These are phyloP conservation scores for Pogonomyrmex barbatus DNA, from an alignment of 1,140 invertebrate species.

Conservation along the genomic window DNA sequence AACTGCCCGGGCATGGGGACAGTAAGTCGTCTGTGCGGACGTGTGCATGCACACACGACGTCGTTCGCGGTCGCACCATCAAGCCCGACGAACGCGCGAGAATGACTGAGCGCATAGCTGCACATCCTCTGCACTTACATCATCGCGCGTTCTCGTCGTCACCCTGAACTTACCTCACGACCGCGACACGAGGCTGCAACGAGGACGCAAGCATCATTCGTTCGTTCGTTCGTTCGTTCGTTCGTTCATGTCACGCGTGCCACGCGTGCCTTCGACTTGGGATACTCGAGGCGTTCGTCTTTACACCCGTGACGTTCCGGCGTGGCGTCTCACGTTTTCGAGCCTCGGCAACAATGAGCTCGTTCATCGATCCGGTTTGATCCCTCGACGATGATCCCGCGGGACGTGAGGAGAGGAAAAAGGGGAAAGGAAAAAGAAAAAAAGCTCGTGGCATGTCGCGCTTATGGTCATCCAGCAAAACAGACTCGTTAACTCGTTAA, in stretches of 20 bases:
- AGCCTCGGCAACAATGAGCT: conserved; percentile 62
- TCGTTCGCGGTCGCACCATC: conserved; percentile 26
- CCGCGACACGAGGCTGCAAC: conserved; percentile 29
- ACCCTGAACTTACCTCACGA: conserved; percentile 55
- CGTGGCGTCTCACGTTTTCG: conserved; percentile 64
- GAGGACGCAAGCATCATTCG: background rate
- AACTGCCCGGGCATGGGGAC: conserved; percentile 23
- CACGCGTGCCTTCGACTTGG: conserved; percentile 56
- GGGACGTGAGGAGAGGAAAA: background rate
- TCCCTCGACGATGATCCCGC: conserved; percentile 38
- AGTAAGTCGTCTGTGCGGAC: conserved; percentile 31
- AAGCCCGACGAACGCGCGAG: conserved; percentile 52
- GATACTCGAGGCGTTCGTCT: conserved; percentile 24
- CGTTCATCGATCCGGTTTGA: conserved; percentile 68
- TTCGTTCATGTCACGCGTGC: conserved; percentile 72
- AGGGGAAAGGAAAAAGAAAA: conserved; percentile 31
- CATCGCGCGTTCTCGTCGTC: conserved; percentile 68
- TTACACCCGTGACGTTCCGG: conserved; percentile 55
- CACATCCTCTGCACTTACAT: conserved; percentile 63
- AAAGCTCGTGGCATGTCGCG: conserved; percentile 47
- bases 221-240: conserved; percentile 46
- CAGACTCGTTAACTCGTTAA: conserved; percentile 61
- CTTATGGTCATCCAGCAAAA: conserved; percentile 61
- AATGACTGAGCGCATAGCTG: conserved; percentile 79
- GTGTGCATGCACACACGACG: conserved; percentile 10